These are phyloP conservation scores for Mesocricetus auratus DNA, from an alignment of 2,113 vertebrate species.

Conservation along the genomic window DNA sequence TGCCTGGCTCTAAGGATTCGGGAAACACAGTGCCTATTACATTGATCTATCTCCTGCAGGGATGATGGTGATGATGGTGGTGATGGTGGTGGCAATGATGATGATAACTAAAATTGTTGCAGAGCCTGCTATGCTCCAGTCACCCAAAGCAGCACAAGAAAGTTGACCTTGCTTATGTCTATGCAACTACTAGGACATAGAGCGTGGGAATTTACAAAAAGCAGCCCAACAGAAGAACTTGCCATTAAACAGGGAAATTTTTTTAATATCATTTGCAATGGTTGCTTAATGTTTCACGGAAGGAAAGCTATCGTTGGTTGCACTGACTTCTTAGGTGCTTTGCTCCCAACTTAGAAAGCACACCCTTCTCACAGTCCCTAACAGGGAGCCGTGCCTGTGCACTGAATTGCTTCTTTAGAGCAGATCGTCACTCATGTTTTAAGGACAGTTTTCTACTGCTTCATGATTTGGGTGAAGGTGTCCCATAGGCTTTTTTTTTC, in stretches of 20 bases:
- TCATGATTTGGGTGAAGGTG: not conserved
- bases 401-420: not conserved
- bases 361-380: not conserved
- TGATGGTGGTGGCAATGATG: not conserved
- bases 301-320: fast-evolving
- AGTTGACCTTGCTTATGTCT: not conserved
- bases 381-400: not conserved
- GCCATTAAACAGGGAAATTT: not conserved
- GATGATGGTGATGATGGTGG: not conserved
- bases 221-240: not conserved
- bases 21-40: fast-evolving
- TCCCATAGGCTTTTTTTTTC: too few relatives aligned
- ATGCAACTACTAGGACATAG: not conserved
- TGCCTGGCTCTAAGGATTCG: not conserved
- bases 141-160: not conserved
- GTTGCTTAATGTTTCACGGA: not conserved
- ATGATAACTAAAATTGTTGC: not conserved
- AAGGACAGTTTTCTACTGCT: not conserved
- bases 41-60: not conserved
- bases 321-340: not conserved
- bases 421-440: not conserved
- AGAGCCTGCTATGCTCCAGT: not conserved
- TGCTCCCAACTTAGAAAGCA: not conserved
- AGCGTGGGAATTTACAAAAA: not conserved
- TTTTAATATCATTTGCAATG: not conserved